Conservation (phyloP, 2,797 vertebrate genomes). For the Rhabdophis nuchalis region DNA sequence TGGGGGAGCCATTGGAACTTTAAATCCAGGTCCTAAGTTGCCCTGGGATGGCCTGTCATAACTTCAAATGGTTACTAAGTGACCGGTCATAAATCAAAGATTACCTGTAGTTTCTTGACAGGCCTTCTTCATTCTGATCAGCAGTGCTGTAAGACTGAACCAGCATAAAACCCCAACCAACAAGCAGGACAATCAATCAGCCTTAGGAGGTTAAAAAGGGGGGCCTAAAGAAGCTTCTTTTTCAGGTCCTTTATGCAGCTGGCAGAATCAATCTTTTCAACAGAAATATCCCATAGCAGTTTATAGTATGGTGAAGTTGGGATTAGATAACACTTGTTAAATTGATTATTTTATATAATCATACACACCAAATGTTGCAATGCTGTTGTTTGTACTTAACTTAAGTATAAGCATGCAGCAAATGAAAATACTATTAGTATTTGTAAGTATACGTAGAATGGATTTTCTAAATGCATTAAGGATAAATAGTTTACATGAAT, state of each 20-base stretch:
- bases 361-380: background rate
- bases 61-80: background rate
- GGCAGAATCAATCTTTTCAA: background rate
- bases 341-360: background rate
- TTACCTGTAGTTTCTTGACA: background rate
- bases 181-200: background rate
- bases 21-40: background rate
- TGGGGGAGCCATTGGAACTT: background rate
- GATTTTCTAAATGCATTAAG: background rate
- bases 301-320: background rate
- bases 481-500: background rate
- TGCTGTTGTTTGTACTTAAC: background rate
- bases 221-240: background rate
- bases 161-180: background rate
- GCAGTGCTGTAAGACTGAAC: background rate
- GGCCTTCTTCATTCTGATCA: background rate
- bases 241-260: background rate
- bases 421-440: background rate
- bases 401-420: background rate
- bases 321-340: background rate
- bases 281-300: background rate
- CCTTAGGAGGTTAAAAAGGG: background rate
- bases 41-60: background rate
- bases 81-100: background rate
- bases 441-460: background rate